Evolutionary conservation across 2,888 invertebrate species (phyloP).

Genomic region (Acleris cristana): DNA sequence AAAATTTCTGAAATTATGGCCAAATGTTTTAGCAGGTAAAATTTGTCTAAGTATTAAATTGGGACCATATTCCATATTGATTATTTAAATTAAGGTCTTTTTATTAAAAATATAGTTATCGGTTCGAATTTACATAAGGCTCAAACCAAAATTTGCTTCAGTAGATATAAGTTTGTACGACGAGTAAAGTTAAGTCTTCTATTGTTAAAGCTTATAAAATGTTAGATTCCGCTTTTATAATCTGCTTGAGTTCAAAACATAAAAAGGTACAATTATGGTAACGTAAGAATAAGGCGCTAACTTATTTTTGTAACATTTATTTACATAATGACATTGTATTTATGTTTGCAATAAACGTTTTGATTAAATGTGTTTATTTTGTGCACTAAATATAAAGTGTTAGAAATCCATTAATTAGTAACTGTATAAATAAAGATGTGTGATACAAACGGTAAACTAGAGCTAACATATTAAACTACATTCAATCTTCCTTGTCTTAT

Average conservation of each 20-base stretch:
- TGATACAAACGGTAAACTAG: background rate
- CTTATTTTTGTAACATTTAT: conserved; percentile 28
- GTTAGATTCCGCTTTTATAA: background rate
- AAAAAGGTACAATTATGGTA: conserved; percentile 18
- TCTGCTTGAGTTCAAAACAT: conserved; percentile 12
- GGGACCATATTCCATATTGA: too few species aligned
- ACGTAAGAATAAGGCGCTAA: conserved; percentile 24
- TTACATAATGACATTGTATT: conserved; percentile 30
- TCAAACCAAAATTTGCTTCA: too few species aligned
- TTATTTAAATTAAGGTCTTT: too few species aligned
- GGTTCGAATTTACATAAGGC: too few species aligned
- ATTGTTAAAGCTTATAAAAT: conserved; percentile 1
- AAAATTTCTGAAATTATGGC: background rate
- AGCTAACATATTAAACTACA: too few species aligned
- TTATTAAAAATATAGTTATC: too few species aligned
- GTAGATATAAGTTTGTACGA: background rate
- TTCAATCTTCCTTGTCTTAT: too few species aligned
- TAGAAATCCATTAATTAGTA: conserved; percentile 2
- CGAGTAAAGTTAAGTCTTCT: conserved; percentile 15
- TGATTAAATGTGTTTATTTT: conserved; percentile 14
- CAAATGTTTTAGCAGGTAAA: background rate
- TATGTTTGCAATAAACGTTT: conserved; percentile 32
- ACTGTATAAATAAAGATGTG: background rate
- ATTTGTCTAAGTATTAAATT: background rate
- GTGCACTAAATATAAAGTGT: conserved; percentile 3